phyloP scores from a whole-genome alignment of 2,888 invertebrate genomes.

The Caenorhabditis sinica region DNA sequence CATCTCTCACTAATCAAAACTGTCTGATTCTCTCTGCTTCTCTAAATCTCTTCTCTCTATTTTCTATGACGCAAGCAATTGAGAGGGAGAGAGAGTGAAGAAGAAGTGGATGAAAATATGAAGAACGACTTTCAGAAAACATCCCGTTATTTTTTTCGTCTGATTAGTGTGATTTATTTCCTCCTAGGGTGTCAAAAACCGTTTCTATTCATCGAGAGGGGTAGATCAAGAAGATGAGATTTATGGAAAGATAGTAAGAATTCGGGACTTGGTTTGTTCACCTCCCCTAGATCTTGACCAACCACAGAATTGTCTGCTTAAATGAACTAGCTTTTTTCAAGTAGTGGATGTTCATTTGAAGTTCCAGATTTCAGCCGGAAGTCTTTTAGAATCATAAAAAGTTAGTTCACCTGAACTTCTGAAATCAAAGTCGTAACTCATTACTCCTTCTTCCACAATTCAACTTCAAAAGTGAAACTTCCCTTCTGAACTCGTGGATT shows the following conservation, averaged over 20 bases:
- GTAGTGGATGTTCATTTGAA: too few relatives aligned
- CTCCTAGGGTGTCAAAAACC: neutral
- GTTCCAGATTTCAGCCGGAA: too few relatives aligned
- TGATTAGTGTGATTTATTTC: slow-evolving; percentile 20
- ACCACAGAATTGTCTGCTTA: too few relatives aligned
- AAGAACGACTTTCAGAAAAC: slow-evolving; percentile 38
- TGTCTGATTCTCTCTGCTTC: slow-evolving; percentile 3
- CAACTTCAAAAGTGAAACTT: too few relatives aligned
- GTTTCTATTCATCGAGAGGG: neutral
- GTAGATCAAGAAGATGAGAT: neutral
- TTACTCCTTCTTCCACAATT: too few relatives aligned
- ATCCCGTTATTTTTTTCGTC: neutral
- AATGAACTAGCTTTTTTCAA: too few relatives aligned
- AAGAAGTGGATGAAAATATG: slow-evolving; percentile 37
- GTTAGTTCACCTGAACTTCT: too few relatives aligned
- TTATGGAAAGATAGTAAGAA: neutral
- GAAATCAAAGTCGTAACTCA: too few relatives aligned
- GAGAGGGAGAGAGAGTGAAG: slow-evolving; percentile 7
- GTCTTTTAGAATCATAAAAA: too few relatives aligned
- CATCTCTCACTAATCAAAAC: slow-evolving; percentile 12
- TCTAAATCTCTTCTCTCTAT: slow-evolving; percentile 22
- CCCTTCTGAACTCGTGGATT: too few relatives aligned
- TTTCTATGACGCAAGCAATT: slow-evolving; percentile 33
- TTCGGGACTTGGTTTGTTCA: neutral
- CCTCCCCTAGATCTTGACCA: too few relatives aligned